Conservation (phyloP, 2,797 vertebrate genomes). For the Notoglanidium macrostoma region DNA sequence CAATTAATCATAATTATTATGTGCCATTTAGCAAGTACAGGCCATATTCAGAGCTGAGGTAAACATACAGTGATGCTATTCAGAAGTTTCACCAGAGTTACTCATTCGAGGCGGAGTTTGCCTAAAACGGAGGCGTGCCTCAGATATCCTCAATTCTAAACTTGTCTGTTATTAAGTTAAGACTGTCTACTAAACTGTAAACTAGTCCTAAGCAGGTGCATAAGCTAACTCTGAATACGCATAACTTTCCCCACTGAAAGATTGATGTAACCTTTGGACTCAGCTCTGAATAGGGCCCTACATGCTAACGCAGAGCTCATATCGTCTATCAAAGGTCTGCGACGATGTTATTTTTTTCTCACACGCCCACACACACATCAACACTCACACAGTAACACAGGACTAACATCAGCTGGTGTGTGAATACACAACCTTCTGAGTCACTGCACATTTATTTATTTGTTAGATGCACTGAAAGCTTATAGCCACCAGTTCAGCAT, state of each 20-base stretch:
- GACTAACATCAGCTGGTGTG: slow-evolving; percentile 15
- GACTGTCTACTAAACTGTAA: not conserved
- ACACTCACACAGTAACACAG: slow-evolving; percentile 2
- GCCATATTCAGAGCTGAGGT: not conserved
- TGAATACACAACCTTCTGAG: slow-evolving; percentile 9
- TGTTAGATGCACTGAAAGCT: not conserved
- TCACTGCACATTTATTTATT: not conserved
- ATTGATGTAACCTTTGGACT: not conserved
- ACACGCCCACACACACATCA: slow-evolving; percentile 5
- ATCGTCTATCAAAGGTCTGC: not conserved
- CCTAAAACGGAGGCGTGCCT: not conserved
- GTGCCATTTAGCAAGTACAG: not conserved
- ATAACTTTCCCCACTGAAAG: too few species aligned
- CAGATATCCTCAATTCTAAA: not conserved
- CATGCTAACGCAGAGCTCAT: not conserved
- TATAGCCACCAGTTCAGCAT: not conserved
- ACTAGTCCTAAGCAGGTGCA: too few species aligned
- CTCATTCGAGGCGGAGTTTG: not conserved
- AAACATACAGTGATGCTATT: not conserved
- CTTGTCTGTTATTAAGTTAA: not conserved
- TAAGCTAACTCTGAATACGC: not conserved
- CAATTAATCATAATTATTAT: not conserved
- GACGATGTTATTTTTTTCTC: not conserved
- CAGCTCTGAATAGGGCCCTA: not conserved
- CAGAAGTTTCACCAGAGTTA: not conserved